phyloP scores from a whole-genome alignment of 2,888 invertebrate genomes.

The Ophioninae sp. region DNA sequence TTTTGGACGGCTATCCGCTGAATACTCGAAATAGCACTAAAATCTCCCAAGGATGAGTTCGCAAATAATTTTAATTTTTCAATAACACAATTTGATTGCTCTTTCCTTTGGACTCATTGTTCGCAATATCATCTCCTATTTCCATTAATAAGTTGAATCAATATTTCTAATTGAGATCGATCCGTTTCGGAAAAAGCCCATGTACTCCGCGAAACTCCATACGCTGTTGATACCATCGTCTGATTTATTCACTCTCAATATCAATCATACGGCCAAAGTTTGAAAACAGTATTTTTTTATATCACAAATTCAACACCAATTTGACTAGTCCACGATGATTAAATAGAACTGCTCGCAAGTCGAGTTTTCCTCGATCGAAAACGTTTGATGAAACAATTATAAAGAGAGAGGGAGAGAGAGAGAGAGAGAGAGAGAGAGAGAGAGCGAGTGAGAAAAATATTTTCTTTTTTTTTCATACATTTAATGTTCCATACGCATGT shows the following conservation, averaged over 20 bases:
- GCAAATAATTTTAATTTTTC: no score
- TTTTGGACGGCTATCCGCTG: neutral
- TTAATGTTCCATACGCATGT: neutral
- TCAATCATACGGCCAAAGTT: no score
- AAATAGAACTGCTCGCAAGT: neutral
- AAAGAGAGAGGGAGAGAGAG: neutral
- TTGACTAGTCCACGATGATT: conserved; percentile 5
- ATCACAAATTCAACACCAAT: neutral
- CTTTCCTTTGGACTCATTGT: no score
- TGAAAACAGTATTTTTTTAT: neutral
- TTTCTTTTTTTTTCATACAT: neutral
- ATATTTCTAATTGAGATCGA: no score
- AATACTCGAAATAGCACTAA: neutral
- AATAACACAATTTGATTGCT: no score
- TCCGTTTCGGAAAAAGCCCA: no score
- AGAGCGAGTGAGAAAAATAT: neutral
- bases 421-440: conserved; percentile 12
- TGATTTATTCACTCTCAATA: no score
- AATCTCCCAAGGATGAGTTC: no score
- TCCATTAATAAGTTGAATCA: no score
- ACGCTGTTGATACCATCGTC: no score
- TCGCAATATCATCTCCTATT: no score
- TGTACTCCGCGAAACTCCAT: no score
- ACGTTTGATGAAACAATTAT: neutral
- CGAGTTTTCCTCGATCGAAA: neutral